phyloP scores from a whole-genome alignment of 2,888 invertebrate species.

The Melinaea menophilus region DNA sequence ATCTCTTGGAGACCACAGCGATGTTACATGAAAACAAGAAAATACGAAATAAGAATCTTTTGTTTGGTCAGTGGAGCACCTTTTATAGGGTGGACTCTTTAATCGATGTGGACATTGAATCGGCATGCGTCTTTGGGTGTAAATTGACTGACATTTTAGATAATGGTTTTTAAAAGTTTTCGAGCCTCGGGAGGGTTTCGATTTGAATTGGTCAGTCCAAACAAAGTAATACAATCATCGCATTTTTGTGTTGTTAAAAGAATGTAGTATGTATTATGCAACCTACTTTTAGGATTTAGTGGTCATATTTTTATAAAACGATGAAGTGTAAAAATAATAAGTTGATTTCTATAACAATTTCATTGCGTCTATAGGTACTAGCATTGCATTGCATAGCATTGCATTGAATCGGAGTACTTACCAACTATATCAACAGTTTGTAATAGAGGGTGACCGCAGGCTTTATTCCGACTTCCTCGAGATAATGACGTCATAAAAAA shows the following conservation, averaged over 20 bases:
- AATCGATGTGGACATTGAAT: constrained; percentile 17
- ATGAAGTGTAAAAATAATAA: neutral
- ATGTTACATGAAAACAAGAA: constrained; percentile 23
- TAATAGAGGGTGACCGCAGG: constrained; percentile 59
- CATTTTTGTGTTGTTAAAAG: too few species aligned
- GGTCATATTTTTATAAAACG: too few species aligned
- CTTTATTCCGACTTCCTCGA: constrained; percentile 63
- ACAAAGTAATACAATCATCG: too few species aligned
- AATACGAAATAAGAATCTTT: constrained; percentile 21
- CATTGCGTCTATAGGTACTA: neutral
- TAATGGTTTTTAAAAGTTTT: constrained; percentile 21
- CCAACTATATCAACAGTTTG: constrained; percentile 57
- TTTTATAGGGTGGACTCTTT: constrained; percentile 23
- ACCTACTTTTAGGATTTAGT: too few species aligned
- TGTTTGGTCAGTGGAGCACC: constrained; percentile 27
- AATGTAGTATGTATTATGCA: too few species aligned
- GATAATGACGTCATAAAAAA: constrained; percentile 73
- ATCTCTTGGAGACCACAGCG: constrained; percentile 30
- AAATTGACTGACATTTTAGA: constrained; percentile 21
- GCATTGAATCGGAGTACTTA: constrained; percentile 29
- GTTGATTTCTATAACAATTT: neutral
- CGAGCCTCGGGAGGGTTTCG: neutral
- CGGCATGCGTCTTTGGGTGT: constrained; percentile 21
- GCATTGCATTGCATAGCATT: constrained; percentile 1
- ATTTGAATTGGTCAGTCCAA: too few species aligned